Conservation (phyloP, 2,888 invertebrate species). For the Anthrax anthrax region DNA sequence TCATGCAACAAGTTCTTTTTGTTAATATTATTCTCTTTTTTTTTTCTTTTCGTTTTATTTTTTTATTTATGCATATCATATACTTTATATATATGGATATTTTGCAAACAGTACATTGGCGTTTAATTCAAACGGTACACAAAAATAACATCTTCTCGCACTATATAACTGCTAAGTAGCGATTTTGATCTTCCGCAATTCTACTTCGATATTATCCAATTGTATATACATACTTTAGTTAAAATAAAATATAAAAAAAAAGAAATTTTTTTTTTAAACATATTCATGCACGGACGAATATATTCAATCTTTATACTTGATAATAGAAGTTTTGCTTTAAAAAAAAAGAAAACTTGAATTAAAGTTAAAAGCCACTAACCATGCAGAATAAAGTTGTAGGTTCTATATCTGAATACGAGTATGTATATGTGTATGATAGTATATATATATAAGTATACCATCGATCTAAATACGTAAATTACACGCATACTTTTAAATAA, state of each 20-base stretch:
- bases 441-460: too few relatives aligned
- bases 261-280: too few relatives aligned
- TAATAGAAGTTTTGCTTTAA: neutral
- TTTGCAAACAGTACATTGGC: neutral
- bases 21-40: too few relatives aligned
- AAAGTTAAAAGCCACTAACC: neutral
- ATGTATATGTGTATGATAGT: too few relatives aligned
- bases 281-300: neutral
- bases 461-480: neutral
- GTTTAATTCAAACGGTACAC: constrained; percentile 6
- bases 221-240: neutral
- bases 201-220: constrained; percentile 4
- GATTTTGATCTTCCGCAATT: constrained; percentile 8
- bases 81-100: too few relatives aligned
- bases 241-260: too few relatives aligned
- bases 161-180: constrained; percentile 1
- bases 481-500: neutral
- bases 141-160: constrained; percentile 2
- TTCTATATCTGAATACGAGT: neutral
- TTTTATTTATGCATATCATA: too few relatives aligned
- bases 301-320: neutral
- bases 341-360: neutral
- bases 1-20: neutral
- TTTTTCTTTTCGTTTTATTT: too few relatives aligned
- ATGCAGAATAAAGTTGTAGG: neutral